phyloP scores from a whole-genome alignment of 2,797 vertebrate species.

The Amphiprion clarkii region DNA sequence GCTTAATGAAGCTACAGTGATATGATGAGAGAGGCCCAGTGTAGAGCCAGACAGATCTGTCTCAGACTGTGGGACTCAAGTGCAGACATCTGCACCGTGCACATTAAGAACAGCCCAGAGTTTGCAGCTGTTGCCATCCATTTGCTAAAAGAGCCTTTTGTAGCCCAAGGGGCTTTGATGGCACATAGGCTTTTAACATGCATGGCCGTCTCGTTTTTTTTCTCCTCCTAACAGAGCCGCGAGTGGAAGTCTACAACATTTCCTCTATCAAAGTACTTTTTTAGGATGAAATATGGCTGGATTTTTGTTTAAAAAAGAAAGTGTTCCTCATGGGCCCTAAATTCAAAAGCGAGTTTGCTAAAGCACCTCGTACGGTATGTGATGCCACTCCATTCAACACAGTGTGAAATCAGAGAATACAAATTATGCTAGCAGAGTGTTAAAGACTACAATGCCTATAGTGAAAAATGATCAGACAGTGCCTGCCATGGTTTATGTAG shows the following conservation, averaged over 20 bases:
- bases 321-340: constrained; percentile 16
- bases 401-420: constrained; percentile 26
- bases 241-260: constrained; percentile 55
- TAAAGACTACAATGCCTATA: background rate
- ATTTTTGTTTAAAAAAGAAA: constrained; percentile 17
- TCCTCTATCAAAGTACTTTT: constrained; percentile 50
- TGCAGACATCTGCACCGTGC: constrained; percentile 77
- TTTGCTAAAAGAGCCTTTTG: constrained; percentile 82
- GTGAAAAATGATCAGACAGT: background rate
- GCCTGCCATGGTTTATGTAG: background rate
- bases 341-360: constrained; percentile 24
- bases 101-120: constrained; percentile 77
- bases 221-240: constrained; percentile 37
- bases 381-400: constrained; percentile 19
- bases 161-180: constrained; percentile 80
- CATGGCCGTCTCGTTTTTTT: constrained; percentile 58
- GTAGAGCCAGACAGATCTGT: constrained; percentile 71
- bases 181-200: constrained; percentile 81
- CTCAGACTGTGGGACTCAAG: constrained; percentile 75
- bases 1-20: constrained; percentile 68
- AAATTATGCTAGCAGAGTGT: constrained; percentile 2
- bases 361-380: constrained; percentile 7
- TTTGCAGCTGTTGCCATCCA: constrained; percentile 82
- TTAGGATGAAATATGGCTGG: constrained; percentile 45
- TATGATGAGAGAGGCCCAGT: constrained; percentile 59